phyloP scores from a whole-genome alignment of 2,888 invertebrate genomes.

The Cephus pygmeus region DNA sequence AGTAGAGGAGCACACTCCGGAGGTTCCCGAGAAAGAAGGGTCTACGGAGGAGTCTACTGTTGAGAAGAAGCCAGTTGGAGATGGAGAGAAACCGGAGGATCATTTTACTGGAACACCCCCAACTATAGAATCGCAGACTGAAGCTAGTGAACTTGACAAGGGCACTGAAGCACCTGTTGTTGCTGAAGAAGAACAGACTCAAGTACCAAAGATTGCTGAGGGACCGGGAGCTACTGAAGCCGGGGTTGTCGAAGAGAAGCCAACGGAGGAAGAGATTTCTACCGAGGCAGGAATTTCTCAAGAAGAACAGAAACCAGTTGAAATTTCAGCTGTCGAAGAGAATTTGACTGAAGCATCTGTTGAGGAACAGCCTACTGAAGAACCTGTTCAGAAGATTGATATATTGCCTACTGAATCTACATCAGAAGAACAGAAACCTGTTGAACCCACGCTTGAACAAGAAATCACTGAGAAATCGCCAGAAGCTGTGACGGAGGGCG shows the following conservation, averaged over 20 bases:
- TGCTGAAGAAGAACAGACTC: conserved; percentile 4
- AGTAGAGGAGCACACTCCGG: conserved; percentile 7
- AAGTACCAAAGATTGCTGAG: conserved; percentile 1
- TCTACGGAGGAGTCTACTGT: background rate
- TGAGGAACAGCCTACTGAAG: conserved; percentile 27
- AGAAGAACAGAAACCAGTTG: conserved; percentile 23
- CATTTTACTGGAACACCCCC: background rate
- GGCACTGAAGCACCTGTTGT: conserved; percentile 5
- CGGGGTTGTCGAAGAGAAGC: conserved; percentile 20
- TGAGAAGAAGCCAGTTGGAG: background rate
- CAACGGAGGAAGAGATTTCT: conserved; percentile 19
- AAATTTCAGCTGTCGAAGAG: conserved; percentile 23
- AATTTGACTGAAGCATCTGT: conserved; percentile 22
- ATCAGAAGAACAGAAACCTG: conserved; percentile 13
- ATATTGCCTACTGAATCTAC: background rate
- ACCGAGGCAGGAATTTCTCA: conserved; percentile 21
- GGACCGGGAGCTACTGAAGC: conserved; percentile 14
- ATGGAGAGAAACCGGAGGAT: background rate
- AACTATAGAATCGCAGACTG: conserved; percentile 6
- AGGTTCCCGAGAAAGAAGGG: background rate
- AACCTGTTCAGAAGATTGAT: conserved; percentile 25
- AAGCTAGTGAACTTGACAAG: background rate
- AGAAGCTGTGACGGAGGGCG: conserved; percentile 12
- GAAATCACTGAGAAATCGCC: conserved; percentile 1
- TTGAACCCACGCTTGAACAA: conserved; percentile 12